Evolutionary conservation across 2,888 invertebrate species (phyloP).

Genomic region (Mantis religiosa): DNA sequence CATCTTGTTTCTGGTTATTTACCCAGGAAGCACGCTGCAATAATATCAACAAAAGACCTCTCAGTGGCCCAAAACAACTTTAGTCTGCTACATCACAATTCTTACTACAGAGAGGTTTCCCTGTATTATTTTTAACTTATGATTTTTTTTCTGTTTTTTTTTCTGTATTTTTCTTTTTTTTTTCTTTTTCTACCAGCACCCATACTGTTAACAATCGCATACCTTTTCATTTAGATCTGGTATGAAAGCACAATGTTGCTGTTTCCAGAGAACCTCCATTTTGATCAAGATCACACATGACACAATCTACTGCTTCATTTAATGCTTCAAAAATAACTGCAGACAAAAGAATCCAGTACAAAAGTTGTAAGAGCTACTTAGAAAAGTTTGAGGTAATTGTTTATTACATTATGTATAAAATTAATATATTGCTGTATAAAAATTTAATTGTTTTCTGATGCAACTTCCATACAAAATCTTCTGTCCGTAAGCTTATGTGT

Average conservation of each 20-base stretch:
- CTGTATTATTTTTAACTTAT: slow-evolving; percentile 1
- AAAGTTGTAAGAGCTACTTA: slow-evolving; percentile 4
- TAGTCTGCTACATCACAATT: slow-evolving; percentile 9
- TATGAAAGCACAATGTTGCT: neutral
- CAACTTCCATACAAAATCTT: neutral
- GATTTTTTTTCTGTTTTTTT: neutral
- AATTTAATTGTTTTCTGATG: slow-evolving; percentile 6
- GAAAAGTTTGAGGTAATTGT: slow-evolving; percentile 11
- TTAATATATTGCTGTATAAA: slow-evolving; percentile 13
- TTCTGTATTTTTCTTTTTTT: neutral
- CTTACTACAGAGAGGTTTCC: neutral
- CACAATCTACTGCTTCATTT: neutral
- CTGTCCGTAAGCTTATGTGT: neutral
- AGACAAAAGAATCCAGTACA: slow-evolving; percentile 7
- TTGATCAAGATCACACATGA: neutral
- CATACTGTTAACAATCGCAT: slow-evolving; percentile 30
- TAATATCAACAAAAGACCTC: slow-evolving; percentile 25
- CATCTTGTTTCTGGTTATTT: slow-evolving; percentile 8
- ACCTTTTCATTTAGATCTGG: slow-evolving; percentile 18
- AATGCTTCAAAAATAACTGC: neutral
- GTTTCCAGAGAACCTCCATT: slow-evolving; percentile 21
- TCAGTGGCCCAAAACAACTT: slow-evolving; percentile 5
- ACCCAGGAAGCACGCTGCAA: slow-evolving; percentile 28
- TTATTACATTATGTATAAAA: slow-evolving; percentile 10
- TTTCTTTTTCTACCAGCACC: slow-evolving; percentile 28